Percentiles rank a stretch among this genome's conserved stretches.
Evolutionary conservation across 2,888 invertebrate species (phyloP).

Genomic region (Barypeithes pellucidus): DNA sequence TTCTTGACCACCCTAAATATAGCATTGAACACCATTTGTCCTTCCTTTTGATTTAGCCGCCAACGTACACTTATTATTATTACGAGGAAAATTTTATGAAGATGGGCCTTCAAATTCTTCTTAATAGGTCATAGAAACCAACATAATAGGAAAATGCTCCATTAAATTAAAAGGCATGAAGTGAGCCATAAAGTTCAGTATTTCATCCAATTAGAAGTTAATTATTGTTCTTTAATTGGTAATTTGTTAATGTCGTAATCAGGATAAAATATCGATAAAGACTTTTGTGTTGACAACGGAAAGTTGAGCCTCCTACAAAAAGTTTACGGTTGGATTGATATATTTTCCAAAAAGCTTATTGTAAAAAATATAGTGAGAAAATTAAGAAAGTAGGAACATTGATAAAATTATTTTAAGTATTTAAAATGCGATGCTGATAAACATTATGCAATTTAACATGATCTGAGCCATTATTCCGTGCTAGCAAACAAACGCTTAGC

Average conservation of each 20-base stretch:
- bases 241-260: background rate
- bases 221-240: conserved; percentile 11
- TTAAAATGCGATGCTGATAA: background rate
- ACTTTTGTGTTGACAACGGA: background rate
- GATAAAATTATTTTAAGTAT: too few species aligned
- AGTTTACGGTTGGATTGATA: too few species aligned
- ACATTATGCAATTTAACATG: background rate
- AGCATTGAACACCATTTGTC: too few species aligned
- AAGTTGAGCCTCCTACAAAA: too few species aligned
- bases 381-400: too few species aligned
- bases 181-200: background rate
- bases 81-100: too few species aligned
- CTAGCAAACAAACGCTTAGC: background rate
- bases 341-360: too few species aligned
- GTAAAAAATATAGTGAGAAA: too few species aligned
- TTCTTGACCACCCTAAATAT: too few species aligned
- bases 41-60: too few species aligned
- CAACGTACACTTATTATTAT: too few species aligned
- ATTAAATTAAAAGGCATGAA: background rate
- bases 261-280: background rate
- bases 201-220: background rate
- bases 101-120: too few species aligned
- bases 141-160: background rate
- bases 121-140: background rate
- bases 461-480: background rate